Evolutionary conservation across 2,113 vertebrate genomes (phyloP), one percentile per base, ranked within the genome.

Genomic region (Oostethus manadensis): DNA sequence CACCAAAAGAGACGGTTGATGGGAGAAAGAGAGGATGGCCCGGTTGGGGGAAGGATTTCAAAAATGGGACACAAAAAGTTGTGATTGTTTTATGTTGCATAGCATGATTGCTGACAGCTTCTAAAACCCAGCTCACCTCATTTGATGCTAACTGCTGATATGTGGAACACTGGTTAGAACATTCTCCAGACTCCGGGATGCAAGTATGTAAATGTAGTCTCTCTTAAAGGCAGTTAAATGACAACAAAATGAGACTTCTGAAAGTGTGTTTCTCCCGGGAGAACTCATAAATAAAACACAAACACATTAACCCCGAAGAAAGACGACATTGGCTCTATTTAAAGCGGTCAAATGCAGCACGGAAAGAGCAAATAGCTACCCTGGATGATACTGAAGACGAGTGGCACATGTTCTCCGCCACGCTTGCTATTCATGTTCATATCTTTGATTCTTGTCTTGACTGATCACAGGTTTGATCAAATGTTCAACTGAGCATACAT

Each of bases 41-140:
- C 5, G 45, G 17, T 17, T 14, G 15, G 14, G 15, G 1, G 5
- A 14, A n/a, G 17, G 17, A 6, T 38, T 18, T 58, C 54, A 60
- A 76, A 84, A 83, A 62, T 87, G 73, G 81, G 81, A 66, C 75
- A 70, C 29, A 42, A 14, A 70, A 86, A 84, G 66, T 83, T 86
- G 49, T 47, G 68, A 81, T 82, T 72, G 67, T 84, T 72, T 71
- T 81, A 79, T 80, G 79, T 71, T 44, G 40, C 58, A 48, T 17
- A 50, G 61, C 67, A 55, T 42, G 16, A 59, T 62, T 64, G 35
- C 33, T 55, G 56, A 57, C 51, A 9, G 70, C 61, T 57, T 67
- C 62, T 62, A 79, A 71, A 80, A 51, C 59, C 38, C 66, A 69
- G 51, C 0, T 56, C n/a, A 18, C 44, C 45, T 58, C 33, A 56